These are phyloP conservation scores for Jaculus jaculus DNA, from an alignment of 2,113 vertebrate species.

Conservation along the genomic window DNA sequence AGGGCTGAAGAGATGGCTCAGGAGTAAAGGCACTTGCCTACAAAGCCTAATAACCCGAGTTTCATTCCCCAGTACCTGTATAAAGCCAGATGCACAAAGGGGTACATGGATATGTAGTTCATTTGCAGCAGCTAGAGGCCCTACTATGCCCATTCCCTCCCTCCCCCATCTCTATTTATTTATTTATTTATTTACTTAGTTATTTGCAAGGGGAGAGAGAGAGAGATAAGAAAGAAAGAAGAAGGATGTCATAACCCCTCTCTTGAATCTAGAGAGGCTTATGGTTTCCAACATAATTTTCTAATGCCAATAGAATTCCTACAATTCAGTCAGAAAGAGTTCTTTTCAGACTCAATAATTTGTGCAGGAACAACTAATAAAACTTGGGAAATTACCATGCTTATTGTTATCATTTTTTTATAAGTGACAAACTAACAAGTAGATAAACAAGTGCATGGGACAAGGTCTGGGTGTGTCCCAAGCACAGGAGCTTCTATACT, in stretches of 20 bases:
- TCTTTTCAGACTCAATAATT: neutral
- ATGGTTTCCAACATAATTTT: neutral
- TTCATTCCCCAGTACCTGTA: too few relatives aligned
- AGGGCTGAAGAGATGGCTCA: too few relatives aligned
- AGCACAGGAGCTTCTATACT: neutral
- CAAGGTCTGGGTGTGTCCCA: neutral
- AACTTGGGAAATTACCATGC: neutral
- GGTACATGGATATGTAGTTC: too few relatives aligned
- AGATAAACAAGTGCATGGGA: neutral
- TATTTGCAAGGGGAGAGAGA: neutral
- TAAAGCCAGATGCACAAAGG: too few relatives aligned
- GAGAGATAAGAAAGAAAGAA: neutral
- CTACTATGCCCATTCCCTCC: too few relatives aligned
- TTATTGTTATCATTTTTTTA: neutral
- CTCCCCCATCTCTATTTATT: too few relatives aligned
- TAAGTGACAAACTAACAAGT: neutral
- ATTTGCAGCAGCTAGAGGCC: too few relatives aligned
- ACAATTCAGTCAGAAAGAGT: neutral
- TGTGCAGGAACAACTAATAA: neutral
- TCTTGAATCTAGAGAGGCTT: neutral
- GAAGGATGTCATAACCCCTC: neutral
- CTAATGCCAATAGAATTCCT: neutral
- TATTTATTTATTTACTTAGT: too few relatives aligned
- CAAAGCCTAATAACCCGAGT: too few relatives aligned
- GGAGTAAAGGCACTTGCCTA: too few relatives aligned